Evolutionary conservation across 2,888 invertebrate genomes (phyloP).

Genomic region (Lacanobia wlatinum): DNA sequence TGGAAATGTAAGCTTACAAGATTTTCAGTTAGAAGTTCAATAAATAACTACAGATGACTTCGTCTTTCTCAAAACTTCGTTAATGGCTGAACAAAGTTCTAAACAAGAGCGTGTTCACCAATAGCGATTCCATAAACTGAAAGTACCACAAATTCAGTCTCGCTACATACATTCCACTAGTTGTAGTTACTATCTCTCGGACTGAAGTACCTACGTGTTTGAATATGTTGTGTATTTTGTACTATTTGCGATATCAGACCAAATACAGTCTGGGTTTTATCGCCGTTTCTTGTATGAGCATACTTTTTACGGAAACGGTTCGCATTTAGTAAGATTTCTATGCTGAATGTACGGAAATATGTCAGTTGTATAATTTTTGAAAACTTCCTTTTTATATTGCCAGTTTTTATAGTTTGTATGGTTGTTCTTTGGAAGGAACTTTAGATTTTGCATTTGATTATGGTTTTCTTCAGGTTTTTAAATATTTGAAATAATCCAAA

Average conservation of each 20-base stretch:
- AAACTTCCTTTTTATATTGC: background rate
- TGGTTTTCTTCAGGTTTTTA: background rate
- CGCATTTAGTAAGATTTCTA: constrained; percentile 32
- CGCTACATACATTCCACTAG: constrained; percentile 42
- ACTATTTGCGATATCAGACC: constrained; percentile 56
- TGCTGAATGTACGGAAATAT: constrained; percentile 21
- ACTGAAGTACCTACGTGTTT: constrained; percentile 58
- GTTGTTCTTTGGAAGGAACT: background rate
- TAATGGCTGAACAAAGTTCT: constrained; percentile 35
- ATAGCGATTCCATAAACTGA: constrained; percentile 35
- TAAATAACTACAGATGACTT: constrained; percentile 31
- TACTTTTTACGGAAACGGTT: constrained; percentile 43
- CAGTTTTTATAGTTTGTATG: background rate
- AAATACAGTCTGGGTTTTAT: constrained; percentile 46
- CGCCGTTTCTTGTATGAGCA: constrained; percentile 41
- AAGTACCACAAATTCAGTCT: constrained; percentile 45
- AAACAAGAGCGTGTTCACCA: constrained; percentile 36
- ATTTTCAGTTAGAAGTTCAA: constrained; percentile 24
- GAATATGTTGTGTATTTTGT: constrained; percentile 58
- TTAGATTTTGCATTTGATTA: background rate
- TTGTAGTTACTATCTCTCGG: constrained; percentile 45
- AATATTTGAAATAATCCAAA: background rate
- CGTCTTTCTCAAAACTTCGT: constrained; percentile 28
- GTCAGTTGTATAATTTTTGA: constrained; percentile 14
- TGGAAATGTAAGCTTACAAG: background rate